Base-by-base conservation (phyloP, 64 coral and sea anemone genomes). In the Astreopora myriophthalma region DNA sequence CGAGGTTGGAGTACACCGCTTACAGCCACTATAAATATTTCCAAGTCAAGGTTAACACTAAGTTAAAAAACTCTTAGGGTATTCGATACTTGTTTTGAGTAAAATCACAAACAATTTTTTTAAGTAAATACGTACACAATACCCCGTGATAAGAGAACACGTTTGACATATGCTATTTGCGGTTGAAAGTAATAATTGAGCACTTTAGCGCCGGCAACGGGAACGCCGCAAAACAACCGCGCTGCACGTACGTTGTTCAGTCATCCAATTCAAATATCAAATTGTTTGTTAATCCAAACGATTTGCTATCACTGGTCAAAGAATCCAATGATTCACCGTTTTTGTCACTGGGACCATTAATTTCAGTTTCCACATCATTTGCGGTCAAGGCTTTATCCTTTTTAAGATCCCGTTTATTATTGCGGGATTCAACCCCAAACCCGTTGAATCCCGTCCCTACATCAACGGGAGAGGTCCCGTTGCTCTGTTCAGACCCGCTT, bases 241-340 rank as follows among this genome's bases (percentile, higher is more conserved):
- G 12, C 16, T 55, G 0, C 51, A 14, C 17, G 13, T 19, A 55
- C 51, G 16, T 3, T 13, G 26, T 19, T 51, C 31, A 94, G 34
- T 96, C 94, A 73, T 96, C 94, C 36, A 96, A 67, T 83, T 96
- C 90, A 89, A 96, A 96, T 71, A 96, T 96, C n/a, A 96, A 93
- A 92, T 71, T 84, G 71, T 96, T 96, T 17, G 86, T 74, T 34
- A 96, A 40, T 30, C 79, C 79, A 83, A 83, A 83, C 31, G 79
- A 62, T 34, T 83, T 55, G 27, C 19, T 6, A 22, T 37, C 32
- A 1, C 20, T 38, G 12, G 12, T 6, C 6, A 7, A 17, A 52
- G 48, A 33, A 37, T 14, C 29, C 20, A 20, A 8, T 24, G 52
- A 31, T 24, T 52, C 40, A 42, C 48, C 61, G 60, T 35, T 76